phyloP scores from a whole-genome alignment of 2,113 vertebrate species.

The Morone saxatilis region DNA sequence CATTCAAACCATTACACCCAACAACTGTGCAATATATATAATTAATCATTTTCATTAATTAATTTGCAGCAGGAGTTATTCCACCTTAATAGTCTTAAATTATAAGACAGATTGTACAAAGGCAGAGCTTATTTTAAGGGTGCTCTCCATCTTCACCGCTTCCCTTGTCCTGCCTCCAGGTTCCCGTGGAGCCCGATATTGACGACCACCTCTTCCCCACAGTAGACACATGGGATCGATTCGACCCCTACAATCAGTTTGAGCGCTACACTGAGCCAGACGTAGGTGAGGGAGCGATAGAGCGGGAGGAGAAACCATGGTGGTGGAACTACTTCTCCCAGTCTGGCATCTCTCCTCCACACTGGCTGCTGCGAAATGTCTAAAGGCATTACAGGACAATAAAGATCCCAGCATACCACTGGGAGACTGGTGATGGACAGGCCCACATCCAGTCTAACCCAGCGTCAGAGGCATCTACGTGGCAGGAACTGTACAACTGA shows the following conservation, averaged over 20 bases:
- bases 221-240: constrained; percentile 77
- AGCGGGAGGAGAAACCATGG: constrained; percentile 91
- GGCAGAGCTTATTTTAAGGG: background rate
- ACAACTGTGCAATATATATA: background rate
- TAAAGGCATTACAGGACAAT: constrained; percentile 48
- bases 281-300: constrained; percentile 62
- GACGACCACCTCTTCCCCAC: constrained; percentile 81
- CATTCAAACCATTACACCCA: background rate
- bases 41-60: background rate
- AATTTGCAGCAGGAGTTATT: background rate
- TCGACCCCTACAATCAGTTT: constrained; percentile 87
- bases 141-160: background rate
- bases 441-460: constrained; percentile 1
- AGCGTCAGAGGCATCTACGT: background rate
- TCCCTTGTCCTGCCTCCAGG: constrained; percentile 42
- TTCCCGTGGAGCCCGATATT: constrained; percentile 78
- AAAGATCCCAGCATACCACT: constrained; percentile 5
- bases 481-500: constrained; percentile 35
- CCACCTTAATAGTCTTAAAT: background rate
- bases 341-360: constrained; percentile 87
- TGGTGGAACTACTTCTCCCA: constrained; percentile 97
- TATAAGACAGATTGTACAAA: background rate
- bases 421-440: constrained; percentile 29
- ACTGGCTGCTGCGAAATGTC: constrained; percentile 92
- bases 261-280: constrained; percentile 76